phyloP scores from a whole-genome alignment of 1,140 invertebrate genomes.

The Nautilus pompilius region DNA sequence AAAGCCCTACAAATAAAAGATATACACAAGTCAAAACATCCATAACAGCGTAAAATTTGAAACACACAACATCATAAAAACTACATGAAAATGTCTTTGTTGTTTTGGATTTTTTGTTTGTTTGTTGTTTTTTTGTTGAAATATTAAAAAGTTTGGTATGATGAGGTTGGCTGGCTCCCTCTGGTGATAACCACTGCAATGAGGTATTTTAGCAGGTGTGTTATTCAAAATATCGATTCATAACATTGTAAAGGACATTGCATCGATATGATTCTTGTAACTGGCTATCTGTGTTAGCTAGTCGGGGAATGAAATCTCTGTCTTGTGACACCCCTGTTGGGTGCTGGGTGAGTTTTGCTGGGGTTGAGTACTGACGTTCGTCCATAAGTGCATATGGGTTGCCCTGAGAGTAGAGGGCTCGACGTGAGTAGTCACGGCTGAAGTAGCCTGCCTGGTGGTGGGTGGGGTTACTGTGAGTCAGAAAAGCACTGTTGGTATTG shows the following conservation, averaged over 20 bases:
- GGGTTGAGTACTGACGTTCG: conserved; percentile 28
- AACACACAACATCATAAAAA: too few species aligned
- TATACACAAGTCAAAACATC: too few species aligned
- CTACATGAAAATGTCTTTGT: too few species aligned
- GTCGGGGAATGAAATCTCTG: conserved; percentile 36
- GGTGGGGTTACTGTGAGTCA: conserved; percentile 35
- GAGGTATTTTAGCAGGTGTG: too few species aligned
- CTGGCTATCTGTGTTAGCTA: conserved; percentile 26
- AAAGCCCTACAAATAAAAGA: too few species aligned
- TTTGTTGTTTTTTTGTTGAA: too few species aligned
- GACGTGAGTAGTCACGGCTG: conserved; percentile 40
- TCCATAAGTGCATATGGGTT: conserved; percentile 44
- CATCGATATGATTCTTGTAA: conserved; percentile 49
- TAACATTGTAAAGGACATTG: conserved; percentile 50
- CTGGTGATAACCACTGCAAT: too few species aligned
- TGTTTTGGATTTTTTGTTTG: too few species aligned
- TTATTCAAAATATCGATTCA: conserved; percentile 42
- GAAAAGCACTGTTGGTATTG: conserved; percentile 43
- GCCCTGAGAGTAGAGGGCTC: conserved; percentile 42
- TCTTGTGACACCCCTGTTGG: conserved; percentile 31
- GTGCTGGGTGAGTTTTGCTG: conserved; percentile 39
- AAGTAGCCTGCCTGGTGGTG: conserved; percentile 45
- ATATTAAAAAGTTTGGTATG: too few species aligned
- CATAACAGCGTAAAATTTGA: too few species aligned
- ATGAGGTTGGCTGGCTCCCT: too few species aligned